Evolutionary conservation across 2,113 vertebrate species (phyloP), one percentile per base, ranked within the genome.

Genomic region (Mixornis gularis): DNA sequence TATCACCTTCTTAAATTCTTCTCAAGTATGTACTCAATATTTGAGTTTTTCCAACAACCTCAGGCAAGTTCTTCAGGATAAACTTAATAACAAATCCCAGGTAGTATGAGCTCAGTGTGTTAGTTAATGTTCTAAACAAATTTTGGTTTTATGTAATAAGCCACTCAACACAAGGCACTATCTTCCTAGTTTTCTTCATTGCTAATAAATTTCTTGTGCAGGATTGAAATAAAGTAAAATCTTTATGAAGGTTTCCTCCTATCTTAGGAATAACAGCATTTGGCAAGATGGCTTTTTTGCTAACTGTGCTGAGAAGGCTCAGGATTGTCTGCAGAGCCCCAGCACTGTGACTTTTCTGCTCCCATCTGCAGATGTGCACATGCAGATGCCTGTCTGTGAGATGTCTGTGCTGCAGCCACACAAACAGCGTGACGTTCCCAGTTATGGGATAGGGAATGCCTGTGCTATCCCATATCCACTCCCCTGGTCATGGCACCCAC

Each of bases 1-100:
- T 88, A 94, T 85, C 91, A 94, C 85, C 83, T 94, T 96, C 94
- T 94, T 95, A 95, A 95, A 94, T 92, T 95, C 68, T 94, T 94
- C 85, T 71, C 79, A 92, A 92, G 76, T 94, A 94, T 49, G 84
- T 71, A 83, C 88, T 94, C 79, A 52, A 41, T 83, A 81, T 78
- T 84, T 49, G 56, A 78, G 74, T 79, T 95, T 93, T 90, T 86
- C 80, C 83, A 94, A 85, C 46, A 52, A 79, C 41, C 73, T 90
- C 49, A 71, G 87, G 56, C 38, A 88, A 48, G 64, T 44, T 59
- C 79, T 94, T 86, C 79, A 92, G 77, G 90, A 84, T 93, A 72
- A 92, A 76, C 29, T 86, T 53, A 51, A 46, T 38, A 93, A 80
- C 34, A 71, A 91, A 78, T 53, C 44, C 38, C 62, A 69, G 29